Base-by-base conservation (phyloP, 2,888 invertebrate species). In the Ophioninae sp. region DNA sequence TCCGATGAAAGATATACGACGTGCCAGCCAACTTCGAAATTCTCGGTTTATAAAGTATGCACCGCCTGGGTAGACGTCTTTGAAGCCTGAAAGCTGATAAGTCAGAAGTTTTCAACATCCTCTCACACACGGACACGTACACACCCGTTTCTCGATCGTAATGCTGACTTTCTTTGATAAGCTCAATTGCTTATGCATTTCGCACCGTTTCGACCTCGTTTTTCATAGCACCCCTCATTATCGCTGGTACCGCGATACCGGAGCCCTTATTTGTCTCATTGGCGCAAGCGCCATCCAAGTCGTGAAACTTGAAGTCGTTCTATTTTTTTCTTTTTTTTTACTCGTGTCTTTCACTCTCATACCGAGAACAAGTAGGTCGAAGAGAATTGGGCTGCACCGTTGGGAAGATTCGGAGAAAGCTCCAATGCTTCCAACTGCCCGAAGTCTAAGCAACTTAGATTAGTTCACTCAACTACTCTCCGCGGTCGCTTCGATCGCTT, bases 391-490 rank as follows among this genome's bases (percentile, higher is more conserved):
- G 2, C 8, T 8, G 20, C 21, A 59, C 59, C 59, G 17, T 59
- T 20, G 20, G 20, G 7, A 8, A 59, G 20, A 59, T 21, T 21
- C 59, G 20, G 59, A 21, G 59, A 21, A 59, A 59, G 59, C 65
- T 41, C 57, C 17, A 64, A 65, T 20, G 20, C 20, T 2, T 20
- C 21, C 57, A 20, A 17, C 21, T 21, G 20, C 20, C 20, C 59
- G 59, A 59, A 59, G 59, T 59, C 7, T 90, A 90, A 91, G 91
- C 91, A 91, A 91, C 91, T 91, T 90, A 90, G 90, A 91, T 91
- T 91, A 91, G 91, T 91, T 90, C 89, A 91, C 91, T 91, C 91
- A 89, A 91, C 91, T 91, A 89, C 89, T 86, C 88, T 79, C 68
- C 68, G n/a, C 37, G 17, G 50, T 50, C 59, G n/a, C 56, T 37